Percentiles rank a stretch among this genome's conserved stretches.
Evolutionary conservation across 35 echinoderm and acorn worm species (phyloP).

Genomic region (Lytechinus pictus): DNA sequence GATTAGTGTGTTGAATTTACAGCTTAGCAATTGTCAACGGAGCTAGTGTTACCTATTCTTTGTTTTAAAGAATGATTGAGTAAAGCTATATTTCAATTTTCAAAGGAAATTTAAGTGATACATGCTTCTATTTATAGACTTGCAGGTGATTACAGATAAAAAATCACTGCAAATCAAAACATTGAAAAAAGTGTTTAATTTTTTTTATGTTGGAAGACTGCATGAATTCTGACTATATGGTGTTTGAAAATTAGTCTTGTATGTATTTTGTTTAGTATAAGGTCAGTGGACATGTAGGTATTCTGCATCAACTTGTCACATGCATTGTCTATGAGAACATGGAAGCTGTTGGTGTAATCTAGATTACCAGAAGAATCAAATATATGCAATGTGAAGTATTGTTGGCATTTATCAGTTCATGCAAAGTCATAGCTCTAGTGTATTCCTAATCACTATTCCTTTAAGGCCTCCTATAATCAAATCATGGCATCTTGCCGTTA

Average conservation of each 20-base stretch:
- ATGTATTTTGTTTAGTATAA: not conserved
- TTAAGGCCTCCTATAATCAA: conserved; percentile 39
- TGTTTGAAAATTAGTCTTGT: not conserved
- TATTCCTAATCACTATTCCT: not conserved
- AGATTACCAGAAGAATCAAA: not conserved
- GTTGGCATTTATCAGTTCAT: not conserved
- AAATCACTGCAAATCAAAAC: not conserved
- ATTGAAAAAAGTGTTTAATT: not conserved
- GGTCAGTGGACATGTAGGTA: not conserved
- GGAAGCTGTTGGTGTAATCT: not conserved
- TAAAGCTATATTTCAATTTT: too few relatives aligned
- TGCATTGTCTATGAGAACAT: not conserved
- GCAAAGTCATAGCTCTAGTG: not conserved
- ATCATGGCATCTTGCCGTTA: conserved; percentile 33
- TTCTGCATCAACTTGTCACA: not conserved
- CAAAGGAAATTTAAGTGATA: too few relatives aligned
- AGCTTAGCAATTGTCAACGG: too few relatives aligned
- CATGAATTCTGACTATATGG: not conserved
- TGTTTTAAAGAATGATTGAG: too few relatives aligned
- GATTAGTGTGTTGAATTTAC: too few relatives aligned
- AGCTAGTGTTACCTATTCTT: too few relatives aligned
- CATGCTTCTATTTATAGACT: too few relatives aligned
- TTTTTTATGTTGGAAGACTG: not conserved
- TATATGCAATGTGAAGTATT: not conserved
- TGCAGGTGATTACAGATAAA: not conserved